phyloP scores from a whole-genome alignment of 2,113 vertebrate genomes.

The Polyodon spathula region DNA sequence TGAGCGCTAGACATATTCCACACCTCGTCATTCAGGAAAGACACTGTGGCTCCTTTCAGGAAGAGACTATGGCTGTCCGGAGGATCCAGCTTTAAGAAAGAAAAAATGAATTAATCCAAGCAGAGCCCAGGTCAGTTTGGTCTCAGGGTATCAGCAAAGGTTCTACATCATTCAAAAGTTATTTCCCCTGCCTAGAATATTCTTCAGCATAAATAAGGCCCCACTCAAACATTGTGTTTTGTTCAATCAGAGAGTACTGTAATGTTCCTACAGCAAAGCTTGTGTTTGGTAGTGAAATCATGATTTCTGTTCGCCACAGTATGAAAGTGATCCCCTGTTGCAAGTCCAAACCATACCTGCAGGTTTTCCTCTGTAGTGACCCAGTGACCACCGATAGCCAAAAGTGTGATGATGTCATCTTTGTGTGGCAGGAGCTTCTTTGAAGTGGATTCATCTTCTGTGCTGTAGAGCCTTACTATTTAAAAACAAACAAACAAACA shows the following conservation, averaged over 20 bases:
- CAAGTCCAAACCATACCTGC: conserved; percentile 60
- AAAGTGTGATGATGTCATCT: conserved; percentile 79
- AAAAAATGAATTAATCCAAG: background rate
- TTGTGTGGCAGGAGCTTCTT: conserved; percentile 70
- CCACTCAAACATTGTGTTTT: too few relatives aligned
- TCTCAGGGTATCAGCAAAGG: too few relatives aligned
- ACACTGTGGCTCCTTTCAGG: conserved; percentile 80
- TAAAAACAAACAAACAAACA: background rate
- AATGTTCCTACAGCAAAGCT: too few relatives aligned
- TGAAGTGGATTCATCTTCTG: conserved; percentile 48
- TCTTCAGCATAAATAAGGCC: too few relatives aligned
- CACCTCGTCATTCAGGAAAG: conserved; percentile 87
- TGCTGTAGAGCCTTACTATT: conserved; percentile 65
- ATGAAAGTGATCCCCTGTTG: background rate
- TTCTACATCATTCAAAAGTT: background rate
- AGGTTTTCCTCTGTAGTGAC: conserved; percentile 76
- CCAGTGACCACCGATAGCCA: conserved; percentile 82
- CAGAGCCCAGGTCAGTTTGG: too few relatives aligned
- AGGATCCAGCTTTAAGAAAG: conserved; percentile 77
- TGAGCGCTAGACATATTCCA: conserved; percentile 77
- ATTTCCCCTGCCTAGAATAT: too few relatives aligned
- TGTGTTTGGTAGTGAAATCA: too few relatives aligned
- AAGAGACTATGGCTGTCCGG: conserved; percentile 76
- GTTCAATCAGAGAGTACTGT: too few relatives aligned
- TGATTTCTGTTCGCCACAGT: background rate